These are phyloP conservation scores for Philhelius pedissequus DNA, from an alignment of 2,888 invertebrate species.

Conservation along the genomic window DNA sequence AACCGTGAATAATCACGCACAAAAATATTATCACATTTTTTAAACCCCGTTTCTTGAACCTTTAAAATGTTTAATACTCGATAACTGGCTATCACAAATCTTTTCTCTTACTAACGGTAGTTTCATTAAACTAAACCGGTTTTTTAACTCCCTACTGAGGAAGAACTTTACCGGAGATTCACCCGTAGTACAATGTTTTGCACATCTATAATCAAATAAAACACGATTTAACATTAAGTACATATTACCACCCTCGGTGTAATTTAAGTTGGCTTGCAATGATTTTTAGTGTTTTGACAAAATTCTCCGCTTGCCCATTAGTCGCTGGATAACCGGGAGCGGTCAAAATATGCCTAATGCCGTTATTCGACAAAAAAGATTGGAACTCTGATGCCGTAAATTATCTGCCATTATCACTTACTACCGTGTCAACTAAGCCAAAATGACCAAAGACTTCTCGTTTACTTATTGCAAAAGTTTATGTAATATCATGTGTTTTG, in stretches of 20 bases:
- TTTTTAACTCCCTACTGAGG: conserved; percentile 1
- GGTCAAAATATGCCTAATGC: not conserved
- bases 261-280: not conserved
- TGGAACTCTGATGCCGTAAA: not conserved
- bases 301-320: not conserved
- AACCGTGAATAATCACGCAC: conserved; percentile 43
- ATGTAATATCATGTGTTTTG: not conserved
- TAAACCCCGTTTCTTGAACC: conserved; percentile 18
- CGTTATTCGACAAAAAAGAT: not conserved
- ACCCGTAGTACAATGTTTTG: too few relatives aligned
- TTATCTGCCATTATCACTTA: conserved; percentile 44
- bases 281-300: not conserved
- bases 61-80: not conserved
- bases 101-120: not conserved
- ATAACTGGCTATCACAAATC: not conserved
- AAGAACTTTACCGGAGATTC: conserved; percentile 14
- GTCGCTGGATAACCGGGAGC: not conserved
- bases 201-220: too few relatives aligned
- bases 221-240: not conserved
- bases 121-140: not conserved
- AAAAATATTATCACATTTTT: conserved; percentile 39
- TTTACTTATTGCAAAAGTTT: not conserved
- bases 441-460: conserved; percentile 31
- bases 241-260: not conserved
- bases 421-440: conserved; percentile 41